These are phyloP conservation scores for Leptoclinus maculatus DNA, from an alignment of 2,797 vertebrate genomes.

Conservation along the genomic window DNA sequence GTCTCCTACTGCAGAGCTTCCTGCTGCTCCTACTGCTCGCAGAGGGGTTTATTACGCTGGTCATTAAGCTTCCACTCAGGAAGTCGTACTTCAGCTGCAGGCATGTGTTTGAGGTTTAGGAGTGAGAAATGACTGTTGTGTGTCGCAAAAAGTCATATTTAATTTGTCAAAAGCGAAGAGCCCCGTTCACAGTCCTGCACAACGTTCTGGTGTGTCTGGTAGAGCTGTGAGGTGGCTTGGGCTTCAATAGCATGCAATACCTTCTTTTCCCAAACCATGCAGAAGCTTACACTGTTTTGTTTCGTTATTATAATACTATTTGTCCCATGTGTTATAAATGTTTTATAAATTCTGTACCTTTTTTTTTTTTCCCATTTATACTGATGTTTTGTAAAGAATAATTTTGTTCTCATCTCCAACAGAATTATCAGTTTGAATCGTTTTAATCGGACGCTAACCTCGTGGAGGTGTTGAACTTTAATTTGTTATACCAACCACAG, in stretches of 20 bases:
- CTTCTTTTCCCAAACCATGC: slow-evolving; percentile 17
- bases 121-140: slow-evolving; percentile 17
- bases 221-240: not conserved
- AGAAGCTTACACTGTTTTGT: not conserved
- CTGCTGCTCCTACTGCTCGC: slow-evolving; percentile 29
- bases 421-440: not conserved
- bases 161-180: slow-evolving; percentile 4
- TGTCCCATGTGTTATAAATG: slow-evolving; percentile 25
- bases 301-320: slow-evolving; percentile 9
- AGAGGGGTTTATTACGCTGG: slow-evolving; percentile 8
- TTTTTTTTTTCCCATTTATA: slow-evolving; percentile 39
- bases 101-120: not conserved
- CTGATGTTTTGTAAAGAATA: slow-evolving; percentile 26
- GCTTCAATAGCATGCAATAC: slow-evolving; percentile 25
- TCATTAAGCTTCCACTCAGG: slow-evolving; percentile 25
- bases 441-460: slow-evolving; percentile 6
- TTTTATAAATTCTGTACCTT: slow-evolving; percentile 37
- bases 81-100: slow-evolving; percentile 3
- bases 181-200: not conserved
- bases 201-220: not conserved
- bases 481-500: not conserved
- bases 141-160: not conserved
- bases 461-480: not conserved
- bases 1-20: slow-evolving; percentile 7
- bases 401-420: not conserved